Evolutionary conservation across 2,113 vertebrate species (phyloP), one percentile per base, ranked within the genome.

Genomic region (Neogale vison): DNA sequence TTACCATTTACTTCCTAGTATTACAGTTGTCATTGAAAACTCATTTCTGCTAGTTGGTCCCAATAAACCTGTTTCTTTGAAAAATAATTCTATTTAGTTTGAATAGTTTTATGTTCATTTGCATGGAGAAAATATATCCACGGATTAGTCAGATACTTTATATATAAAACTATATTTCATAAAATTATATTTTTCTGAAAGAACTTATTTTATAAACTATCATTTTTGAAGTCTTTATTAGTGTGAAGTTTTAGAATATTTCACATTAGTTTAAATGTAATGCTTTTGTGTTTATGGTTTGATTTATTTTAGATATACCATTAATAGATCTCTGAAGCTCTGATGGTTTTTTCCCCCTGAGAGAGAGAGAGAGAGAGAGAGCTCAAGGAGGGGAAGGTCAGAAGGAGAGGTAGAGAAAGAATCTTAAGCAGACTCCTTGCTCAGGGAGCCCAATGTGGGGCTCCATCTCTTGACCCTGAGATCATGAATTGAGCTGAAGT

Each of bases 31-130:
- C 67, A 81, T 45, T 90, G 87, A 80, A 4, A 90, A 74, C 89
- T 79, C 8, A 79, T 61, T 71, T 69, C 34, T 42, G 1, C 31
- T 89, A 42, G 47, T 26, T 93, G 36, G 45, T 47, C 65, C 17
- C 26, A 83, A 36, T 11, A 59, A 20, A 77, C 71, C 57, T 45
- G 1, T 83, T 52, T 52, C 50, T 52, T 88, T 92, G 42, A 88
- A 74, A 90, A 93, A 85, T 26, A 61, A 57, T 84, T 42, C 39
- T 71, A 20, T 72, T 86, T 86, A 87, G n/a, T 93, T 89, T 80
- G 59, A 67, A 67, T 90, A 24, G 80, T 52, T 39, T 6, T 65
- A 50, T 29, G 6, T 77, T 81, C 1, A 91, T 67, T 91, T 91
- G 26, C n/a, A 4, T 81, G 61, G n/a, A 81, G n/a, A 39, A 79